Evolutionary conservation across 2,113 vertebrate species (phyloP), one percentile per base, ranked within the genome.

Genomic region (Caracal caracal): DNA sequence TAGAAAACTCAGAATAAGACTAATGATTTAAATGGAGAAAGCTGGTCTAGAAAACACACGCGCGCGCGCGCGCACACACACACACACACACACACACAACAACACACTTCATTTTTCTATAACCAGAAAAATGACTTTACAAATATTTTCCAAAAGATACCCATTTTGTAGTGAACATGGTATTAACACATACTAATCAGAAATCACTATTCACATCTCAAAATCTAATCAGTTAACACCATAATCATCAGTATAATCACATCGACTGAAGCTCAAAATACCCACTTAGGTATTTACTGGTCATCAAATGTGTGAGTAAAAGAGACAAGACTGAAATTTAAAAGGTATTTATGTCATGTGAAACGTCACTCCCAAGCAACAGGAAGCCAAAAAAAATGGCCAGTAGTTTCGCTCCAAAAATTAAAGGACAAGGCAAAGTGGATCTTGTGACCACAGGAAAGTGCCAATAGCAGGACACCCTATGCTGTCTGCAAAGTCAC

Each of bases 331-430:
- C 11, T 53, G 3, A 7, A 73, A 85, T 81, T 95, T 81, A 73
- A 90, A 96, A 96, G 75, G 80, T 84, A 93, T 88, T 94, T 81
- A 70, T 3, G 4, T 71, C 85, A 53, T 17, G 26, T 91, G 53
- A 97, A 97, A 76, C n/a, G 43, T 83, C 76, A 93, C 37, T 90
- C 78, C 63, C 59, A 93, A 82, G 75, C 63, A 89, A 90, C 24
- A 33, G 28, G 86, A 96, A 87, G 28, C 10, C 56, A 86, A 33
- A 76, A 95, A 95, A 96, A 70, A 89, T 0, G 7, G 96, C 78
- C 24, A 88, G 43, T 35, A 59, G 73, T 95, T 96, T 66, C 90
- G 63, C 79, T 81, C 79, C 59, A 73, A 93, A 95, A 95, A 87
- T 68, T 93, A 65, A 80, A 81, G 1, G 30, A 80, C 96, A 68